These are phyloP conservation scores for Pithys albifrons DNA, from an alignment of 2,113 vertebrate species.

Conservation along the genomic window DNA sequence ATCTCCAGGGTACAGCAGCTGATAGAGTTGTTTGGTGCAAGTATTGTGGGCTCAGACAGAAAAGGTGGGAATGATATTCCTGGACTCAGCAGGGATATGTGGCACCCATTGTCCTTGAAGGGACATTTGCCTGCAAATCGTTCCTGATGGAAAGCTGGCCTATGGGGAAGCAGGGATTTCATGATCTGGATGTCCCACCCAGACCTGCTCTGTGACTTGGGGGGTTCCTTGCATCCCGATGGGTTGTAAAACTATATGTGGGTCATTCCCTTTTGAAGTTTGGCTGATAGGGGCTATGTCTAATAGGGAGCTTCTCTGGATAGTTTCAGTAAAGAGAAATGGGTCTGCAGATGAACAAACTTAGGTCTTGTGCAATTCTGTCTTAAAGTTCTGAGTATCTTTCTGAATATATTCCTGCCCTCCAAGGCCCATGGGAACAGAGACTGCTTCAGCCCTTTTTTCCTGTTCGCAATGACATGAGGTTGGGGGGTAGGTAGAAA, in stretches of 20 bases:
- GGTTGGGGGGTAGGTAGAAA: accelerated
- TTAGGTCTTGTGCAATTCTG: neutral
- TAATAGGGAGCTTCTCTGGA: neutral
- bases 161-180: neutral
- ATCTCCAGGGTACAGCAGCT: neutral
- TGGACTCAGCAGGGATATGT: accelerated
- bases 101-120: neutral
- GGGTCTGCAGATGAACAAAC: neutral
- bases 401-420: neutral
- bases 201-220: neutral
- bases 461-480: neutral
- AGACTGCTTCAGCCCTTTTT: neutral
- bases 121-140: neutral
- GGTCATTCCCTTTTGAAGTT: neutral
- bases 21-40: neutral
- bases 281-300: neutral
- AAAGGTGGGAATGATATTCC: neutral
- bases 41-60: neutral
- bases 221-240: accelerated
- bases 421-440: neutral
- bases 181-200: neutral
- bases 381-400: neutral
- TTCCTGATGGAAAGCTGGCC: neutral
- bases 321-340: accelerated
- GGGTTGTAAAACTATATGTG: neutral